phyloP scores from a whole-genome alignment of 2,113 vertebrate species.

The Climacteris rufus region DNA sequence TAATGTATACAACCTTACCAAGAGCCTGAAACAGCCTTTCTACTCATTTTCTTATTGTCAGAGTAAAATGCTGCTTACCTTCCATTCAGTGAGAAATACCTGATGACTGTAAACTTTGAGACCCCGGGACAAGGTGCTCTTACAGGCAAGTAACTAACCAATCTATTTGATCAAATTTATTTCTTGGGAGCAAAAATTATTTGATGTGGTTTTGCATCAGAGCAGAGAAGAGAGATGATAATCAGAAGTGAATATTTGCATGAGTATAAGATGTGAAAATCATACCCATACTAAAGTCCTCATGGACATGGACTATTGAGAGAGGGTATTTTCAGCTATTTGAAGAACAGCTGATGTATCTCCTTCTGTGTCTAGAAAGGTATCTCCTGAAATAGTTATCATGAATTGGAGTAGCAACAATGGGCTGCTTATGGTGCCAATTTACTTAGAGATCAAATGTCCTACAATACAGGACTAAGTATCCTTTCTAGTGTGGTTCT shows the following conservation, averaged over 20 bases:
- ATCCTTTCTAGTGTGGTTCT: background rate
- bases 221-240: background rate
- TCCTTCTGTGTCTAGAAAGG: background rate
- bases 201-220: background rate
- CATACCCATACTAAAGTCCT: background rate
- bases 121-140: background rate
- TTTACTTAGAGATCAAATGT: background rate
- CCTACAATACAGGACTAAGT: background rate
- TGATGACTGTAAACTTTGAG: background rate
- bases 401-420: background rate
- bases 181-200: background rate
- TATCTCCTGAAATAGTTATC: background rate
- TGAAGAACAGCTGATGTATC: background rate
- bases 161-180: background rate
- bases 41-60: background rate
- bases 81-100: background rate
- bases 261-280: background rate
- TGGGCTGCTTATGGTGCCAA: background rate
- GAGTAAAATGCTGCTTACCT: background rate
- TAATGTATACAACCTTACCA: background rate
- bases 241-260: background rate
- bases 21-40: background rate
- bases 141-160: background rate
- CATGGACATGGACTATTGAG: background rate
- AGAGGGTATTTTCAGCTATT: background rate